Base-by-base conservation (phyloP, 2,888 invertebrate genomes). In the Monochamus alternatus region DNA sequence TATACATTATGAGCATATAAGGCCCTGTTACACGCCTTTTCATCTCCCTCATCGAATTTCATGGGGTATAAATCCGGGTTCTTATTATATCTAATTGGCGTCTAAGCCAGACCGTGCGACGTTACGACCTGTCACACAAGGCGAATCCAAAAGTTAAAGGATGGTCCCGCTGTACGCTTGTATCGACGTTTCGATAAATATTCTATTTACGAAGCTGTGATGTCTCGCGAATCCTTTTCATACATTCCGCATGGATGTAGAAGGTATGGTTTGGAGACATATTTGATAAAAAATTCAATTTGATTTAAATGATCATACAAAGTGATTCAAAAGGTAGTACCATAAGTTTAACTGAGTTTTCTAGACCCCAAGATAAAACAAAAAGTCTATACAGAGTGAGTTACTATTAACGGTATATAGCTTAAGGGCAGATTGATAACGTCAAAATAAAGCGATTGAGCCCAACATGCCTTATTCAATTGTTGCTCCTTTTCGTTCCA, bases 11-110 rank as follows among this genome's bases (percentile, higher is more conserved):
- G 38, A 38, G 38, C 7, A 38, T 38, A 38, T 38, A 38, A 38
- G 5, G 38, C 38, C 38, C 7, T 7, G 7, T 38, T 7, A 38
- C 38, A 38, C 1, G 55, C 14, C 14, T n/a, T 55, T 14, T 55
- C 10, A 55, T 47, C 14, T 14, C 52, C 55, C n/a, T 31, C 67
- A 67, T 60, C 44, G 60, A 60, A 73, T 74, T 75, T 74, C 72
- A 64, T 71, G 30, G 66, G 65, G 30, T 73, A 74, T 78, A 80
- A 81, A 80, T 78, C 74, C 64, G 59, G 65, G 58, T n/a, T 75
- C 81, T 78, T 78, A 81, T 81, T 81, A 81, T 74, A 76, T 77
- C 68, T 81, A 81, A 81, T 81, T 81, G 81, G 79, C 80, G 78
- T 63, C 59, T 66, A 78, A 55, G 58, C 30, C 4, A 31, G 31